Evolutionary conservation across 2,113 vertebrate genomes (phyloP), one percentile per base, ranked within the genome.

Genomic region (Crotalus horridus): DNA sequence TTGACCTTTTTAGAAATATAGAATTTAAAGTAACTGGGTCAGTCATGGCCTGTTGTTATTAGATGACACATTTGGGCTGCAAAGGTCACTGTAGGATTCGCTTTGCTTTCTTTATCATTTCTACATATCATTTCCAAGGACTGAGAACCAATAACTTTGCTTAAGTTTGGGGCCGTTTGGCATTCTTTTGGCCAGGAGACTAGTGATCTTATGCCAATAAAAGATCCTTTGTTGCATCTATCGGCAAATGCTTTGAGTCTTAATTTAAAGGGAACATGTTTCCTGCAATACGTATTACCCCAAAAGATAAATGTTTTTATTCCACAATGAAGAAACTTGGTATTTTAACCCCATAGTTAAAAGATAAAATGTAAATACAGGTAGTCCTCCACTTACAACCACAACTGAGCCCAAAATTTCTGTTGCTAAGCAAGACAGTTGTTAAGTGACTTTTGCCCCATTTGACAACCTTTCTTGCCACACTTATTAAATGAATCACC

Each of bases 281-380:
- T 74, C 12, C n/a, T 15, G 5, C 54, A 12, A n/a, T 69, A 69
- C 64, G 33, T 17, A 5, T 33, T 33, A 33, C 13, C 29, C 29
- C 1, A 15, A 69, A 74, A 74, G 64, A 74, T 13, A 33, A 29
- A n/a, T n/a, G 26, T 74, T 74, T n/a, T 74, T 74, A 74, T 74
- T 74, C n/a, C 64, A 33, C 5, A 13, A 74, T 17, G 13, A 74
- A 74, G n/a, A 33, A 74, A 74, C 64, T 15, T 74, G n/a, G 64
- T 74, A 33, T 74, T 43, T 15, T 95, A 55, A 89, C 81, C 12
- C 12, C 0, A 29, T 89, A 93, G 94, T 58, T 29, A 92, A 93
- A 93, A 93, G 92, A 55, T 51, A 94, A 23, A 69, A 89, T 20
- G 88, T 92, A 39, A 94, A 48, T 92, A 64, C 4, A n/a, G 61